phyloP scores from a whole-genome alignment of 1,140 invertebrate genomes.

The Asbolus verrucosus region DNA sequence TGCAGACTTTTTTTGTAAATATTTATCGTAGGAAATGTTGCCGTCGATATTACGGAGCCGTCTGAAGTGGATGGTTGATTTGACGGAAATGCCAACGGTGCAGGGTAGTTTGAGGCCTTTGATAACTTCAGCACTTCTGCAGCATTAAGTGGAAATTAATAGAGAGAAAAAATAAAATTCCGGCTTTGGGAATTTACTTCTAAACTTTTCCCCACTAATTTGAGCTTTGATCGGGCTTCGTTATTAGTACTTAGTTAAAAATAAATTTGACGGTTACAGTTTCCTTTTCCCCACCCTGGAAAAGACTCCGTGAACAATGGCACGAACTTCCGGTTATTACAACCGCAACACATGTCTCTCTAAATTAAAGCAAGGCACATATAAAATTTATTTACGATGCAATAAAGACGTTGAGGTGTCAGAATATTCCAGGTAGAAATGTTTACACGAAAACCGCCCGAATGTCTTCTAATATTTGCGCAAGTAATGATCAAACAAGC shows the following conservation, averaged over 20 bases:
- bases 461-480: conserved; percentile 17
- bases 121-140: not conserved
- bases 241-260: conserved; percentile 25
- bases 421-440: conserved; percentile 25
- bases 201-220: too few relatives aligned
- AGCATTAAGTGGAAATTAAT: too few relatives aligned
- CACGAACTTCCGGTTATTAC: conserved; percentile 32
- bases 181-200: not conserved
- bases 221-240: too few relatives aligned
- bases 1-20: conserved; percentile 33
- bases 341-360: conserved; percentile 35
- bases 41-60: conserved; percentile 18
- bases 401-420: conserved; percentile 37
- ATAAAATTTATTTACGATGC: conserved; percentile 37
- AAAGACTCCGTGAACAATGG: conserved; percentile 23
- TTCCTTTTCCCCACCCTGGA: conserved; percentile 15
- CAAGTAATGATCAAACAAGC: conserved; percentile 26
- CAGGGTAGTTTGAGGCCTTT: not conserved
- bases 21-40: conserved; percentile 32
- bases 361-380: conserved; percentile 33
- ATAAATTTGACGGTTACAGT: conserved; percentile 36
- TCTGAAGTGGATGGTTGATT: not conserved
- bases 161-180: too few relatives aligned
- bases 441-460: conserved; percentile 5
- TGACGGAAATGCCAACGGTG: conserved; percentile 11